Base-by-base conservation (phyloP, 2,797 vertebrate genomes). In the Moxostoma hubbsi region DNA sequence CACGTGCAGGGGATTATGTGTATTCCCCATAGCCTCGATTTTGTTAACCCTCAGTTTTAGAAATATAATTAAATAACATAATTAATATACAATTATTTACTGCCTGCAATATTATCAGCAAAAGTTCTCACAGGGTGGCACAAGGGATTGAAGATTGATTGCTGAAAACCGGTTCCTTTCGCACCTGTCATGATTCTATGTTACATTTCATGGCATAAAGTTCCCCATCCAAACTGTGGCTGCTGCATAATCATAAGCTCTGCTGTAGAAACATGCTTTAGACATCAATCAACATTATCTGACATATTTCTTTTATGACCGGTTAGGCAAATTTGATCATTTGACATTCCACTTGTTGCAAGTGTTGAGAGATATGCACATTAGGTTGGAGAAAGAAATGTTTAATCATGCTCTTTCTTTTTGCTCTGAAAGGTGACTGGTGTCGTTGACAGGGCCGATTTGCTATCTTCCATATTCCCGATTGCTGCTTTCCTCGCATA, bases 391-490 rank as follows among this genome's bases (percentile, higher is more conserved):
- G 3, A 5, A 36, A 36, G 36, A 36, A 36, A 36, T 43, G 5
- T 59, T 45, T 67, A 43, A 9, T 64, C 55, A 36, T 18, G 11
- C 18, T 64, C 36, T 4, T 53, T 54, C 4, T 1, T 81, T 80
- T 67, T 71, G 9, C 71, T 81, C 87, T 88, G 4, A n/a, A 64
- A 99, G 98, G 96, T 99, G 79, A 98, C 98, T 55, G 98, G 98
- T 77, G 97, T 99, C 51, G 98, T 99, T 53, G 98, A 98, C 82
- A 94, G 98, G 94, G 98, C 98, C 81, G 98, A 99, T 84, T 96
- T 99, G 75, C 91, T 99, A 13, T 99, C 98, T 15, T 99, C 98
- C n/a, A 96, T 99, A 81, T 99, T 99, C 87, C 95, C 99, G 53
- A 86, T 99, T 86, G 96, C 96, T 89, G 97, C 98, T 10, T 99